Base-by-base conservation (phyloP, 2,113 vertebrate genomes). In the Cynopterus brachyotis region DNA sequence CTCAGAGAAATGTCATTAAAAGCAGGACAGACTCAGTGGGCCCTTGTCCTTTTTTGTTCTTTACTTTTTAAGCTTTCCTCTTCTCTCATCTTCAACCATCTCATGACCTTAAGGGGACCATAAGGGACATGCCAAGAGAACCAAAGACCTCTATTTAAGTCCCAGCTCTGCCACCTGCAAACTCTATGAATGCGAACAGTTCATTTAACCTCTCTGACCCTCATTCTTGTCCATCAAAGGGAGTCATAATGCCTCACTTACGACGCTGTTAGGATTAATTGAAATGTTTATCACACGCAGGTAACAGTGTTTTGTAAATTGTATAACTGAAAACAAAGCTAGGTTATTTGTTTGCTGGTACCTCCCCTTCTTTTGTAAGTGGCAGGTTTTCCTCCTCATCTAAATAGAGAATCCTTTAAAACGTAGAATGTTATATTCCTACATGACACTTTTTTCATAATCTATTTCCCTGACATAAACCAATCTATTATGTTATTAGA, bases 401-500 rank as follows among this genome's bases (percentile, higher is more conserved):
- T 89, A 88, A 79, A 53, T 59, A n/a, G 73, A 72, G 89, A 89
- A 78, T 59, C 91, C 40, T 79, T 87, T 42, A 47, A 76, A 94
- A 81, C 72, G 57, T 30, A 82, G 72, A 72, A 53, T 40, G 50
- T 45, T 57, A 8, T 40, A 24, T 81, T 80, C 89, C 78, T 69
- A 35, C 42, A n/a, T 47, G 37, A 55, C 5, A 32, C n/a, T 17
- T 30, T 55, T 85, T 72, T 59, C 82, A 60, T 59, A 30, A 20
- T 37, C n/a, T 79, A 32, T 84, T 72, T 50, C 81, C 76, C 30
- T 55, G 70, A 75, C 66, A 35, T 28, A 8, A 17, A 35, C 24
- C 11, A 37, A 28, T 42, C 12, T 19, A 35, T 67, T 69, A 32
- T 26, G 20, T 40, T 47, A 90, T 70, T 76, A 88, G 66, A 89